Base-by-base conservation (phyloP, 2,888 invertebrate genomes). In the Scaptomyza caliginosa region DNA sequence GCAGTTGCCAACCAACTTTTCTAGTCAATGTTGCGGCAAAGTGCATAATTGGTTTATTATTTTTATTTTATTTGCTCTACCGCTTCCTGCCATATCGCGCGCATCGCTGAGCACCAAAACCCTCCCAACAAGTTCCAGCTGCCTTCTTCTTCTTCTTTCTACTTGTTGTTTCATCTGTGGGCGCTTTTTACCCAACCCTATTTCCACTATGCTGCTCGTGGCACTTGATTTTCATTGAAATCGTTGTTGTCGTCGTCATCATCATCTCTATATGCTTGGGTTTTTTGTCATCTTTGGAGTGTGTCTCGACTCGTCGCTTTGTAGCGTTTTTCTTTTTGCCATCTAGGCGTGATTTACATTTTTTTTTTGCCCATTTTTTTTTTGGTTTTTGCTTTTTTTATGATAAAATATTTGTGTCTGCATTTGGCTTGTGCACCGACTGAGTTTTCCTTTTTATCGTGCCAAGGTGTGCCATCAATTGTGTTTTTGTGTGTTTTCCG, bases 21-120 rank as follows among this genome's bases (percentile, higher is more conserved):
- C 60, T 50, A 69, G 73, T 84, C 81, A 81, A 89, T 86, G 81
- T 84, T 78, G 81, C 81, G 79, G 85, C 88, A 89, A 88, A 89
- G 88, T 88, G 86, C 80, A 89, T 89, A 89, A 89, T 89, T 89
- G 89, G 88, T 88, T 89, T 89, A 89, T 85, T 88, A 86, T 88
- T 80, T 69, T 72, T 75, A 72, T 68, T 74, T 77, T 79, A 75
- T 75, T 72, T 85, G 71, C 73, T 75, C 51, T 60, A 65, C 82
- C 76, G 86, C 84, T 84, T 84, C 83, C 83, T 87, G 88, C 75
- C 86, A 82, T 77, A 87, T 87, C 80, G 88, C 63, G 56, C 86
- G 88, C 86, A 86, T 84, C 88, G 72, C 80, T 85, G 83, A 68
- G 64, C 83, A 76, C 57, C 56, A 28, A 43, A 51, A 52, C 51